Conservation (phyloP, 1,140 invertebrate species). For the Papilio machaon region DNA sequence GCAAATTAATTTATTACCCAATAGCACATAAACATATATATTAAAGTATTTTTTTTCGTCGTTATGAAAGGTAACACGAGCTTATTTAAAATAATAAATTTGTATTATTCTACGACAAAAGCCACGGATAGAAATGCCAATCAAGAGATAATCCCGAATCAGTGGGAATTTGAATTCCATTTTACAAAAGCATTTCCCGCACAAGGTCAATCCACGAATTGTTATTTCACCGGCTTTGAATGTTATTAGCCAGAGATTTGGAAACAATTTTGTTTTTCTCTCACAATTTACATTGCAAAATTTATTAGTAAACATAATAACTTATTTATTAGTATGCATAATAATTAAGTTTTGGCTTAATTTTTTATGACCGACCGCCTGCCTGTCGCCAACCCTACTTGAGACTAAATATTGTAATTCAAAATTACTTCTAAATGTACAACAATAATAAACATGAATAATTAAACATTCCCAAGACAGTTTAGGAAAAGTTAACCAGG, state of each 20-base stretch:
- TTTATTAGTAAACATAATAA: background rate
- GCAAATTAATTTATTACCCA: too few species aligned
- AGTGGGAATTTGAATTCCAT: conserved; percentile 22
- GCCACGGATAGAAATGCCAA: conserved; percentile 16
- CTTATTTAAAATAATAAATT: conserved; percentile 8
- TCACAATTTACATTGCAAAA: background rate
- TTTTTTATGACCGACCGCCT: too few species aligned
- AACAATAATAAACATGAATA: too few species aligned
- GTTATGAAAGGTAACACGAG: background rate
- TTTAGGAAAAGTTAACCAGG: too few species aligned
- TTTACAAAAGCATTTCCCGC: conserved; percentile 17
- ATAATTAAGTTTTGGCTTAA: too few species aligned
- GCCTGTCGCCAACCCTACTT: too few species aligned
- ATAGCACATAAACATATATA: too few species aligned
- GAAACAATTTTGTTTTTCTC: conserved; percentile 13
- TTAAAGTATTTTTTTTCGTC: too few species aligned
- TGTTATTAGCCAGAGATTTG: conserved; percentile 17
- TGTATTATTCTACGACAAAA: conserved; percentile 10
- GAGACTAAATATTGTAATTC: too few species aligned
- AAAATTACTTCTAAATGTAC: too few species aligned
- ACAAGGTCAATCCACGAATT: conserved; percentile 22
- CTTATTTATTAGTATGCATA: background rate
- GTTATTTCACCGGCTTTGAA: conserved; percentile 24
- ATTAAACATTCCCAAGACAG: too few species aligned
- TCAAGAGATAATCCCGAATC: conserved; percentile 22